phyloP scores from a whole-genome alignment of 1,140 invertebrate genomes.

The Hermetia illucens region DNA sequence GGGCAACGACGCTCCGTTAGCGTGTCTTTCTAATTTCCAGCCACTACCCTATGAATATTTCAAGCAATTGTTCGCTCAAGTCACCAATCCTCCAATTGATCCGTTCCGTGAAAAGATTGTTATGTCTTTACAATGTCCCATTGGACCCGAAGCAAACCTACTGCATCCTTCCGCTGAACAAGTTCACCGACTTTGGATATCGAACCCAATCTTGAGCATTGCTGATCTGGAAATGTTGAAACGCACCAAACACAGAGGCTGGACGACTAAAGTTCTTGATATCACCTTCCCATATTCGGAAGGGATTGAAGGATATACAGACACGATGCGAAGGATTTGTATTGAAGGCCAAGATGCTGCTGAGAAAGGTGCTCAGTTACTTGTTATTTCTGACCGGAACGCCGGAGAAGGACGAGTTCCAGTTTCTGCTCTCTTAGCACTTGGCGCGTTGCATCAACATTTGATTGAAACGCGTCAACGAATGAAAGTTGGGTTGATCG shows the following conservation, averaged over 20 bases:
- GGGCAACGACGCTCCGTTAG: constrained; percentile 96
- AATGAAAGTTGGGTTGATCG: constrained; percentile 88
- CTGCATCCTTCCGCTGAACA: constrained; percentile 78
- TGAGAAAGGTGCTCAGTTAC: constrained; percentile 61
- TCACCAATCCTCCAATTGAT: constrained; percentile 99
- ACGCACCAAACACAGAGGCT: constrained; percentile 70
- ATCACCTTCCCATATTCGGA: constrained; percentile 66
- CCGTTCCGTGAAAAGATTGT: constrained; percentile 98
- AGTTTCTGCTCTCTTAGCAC: constrained; percentile 69
- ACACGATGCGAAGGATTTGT: constrained; percentile 67
- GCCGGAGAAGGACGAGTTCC: constrained; percentile 59
- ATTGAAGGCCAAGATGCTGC: constrained; percentile 72
- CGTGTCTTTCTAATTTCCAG: constrained; percentile 89
- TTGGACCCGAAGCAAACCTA: constrained; percentile 89
- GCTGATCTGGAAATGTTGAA: constrained; percentile 80
- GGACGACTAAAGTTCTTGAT: constrained; percentile 85
- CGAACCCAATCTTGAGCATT: constrained; percentile 88
- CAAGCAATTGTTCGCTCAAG: constrained; percentile 99
- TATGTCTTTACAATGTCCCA: constrained; percentile 88
- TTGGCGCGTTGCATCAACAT: constrained; percentile 89
- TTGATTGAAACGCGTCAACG: constrained; percentile 88
- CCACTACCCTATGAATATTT: constrained; percentile 95
- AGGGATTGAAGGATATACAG: constrained; percentile 57
- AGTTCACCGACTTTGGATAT: constrained; percentile 84
- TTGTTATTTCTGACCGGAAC: constrained; percentile 77